Conservation (phyloP, 2,888 invertebrate genomes). For the Melangyna quadrimaculata region DNA sequence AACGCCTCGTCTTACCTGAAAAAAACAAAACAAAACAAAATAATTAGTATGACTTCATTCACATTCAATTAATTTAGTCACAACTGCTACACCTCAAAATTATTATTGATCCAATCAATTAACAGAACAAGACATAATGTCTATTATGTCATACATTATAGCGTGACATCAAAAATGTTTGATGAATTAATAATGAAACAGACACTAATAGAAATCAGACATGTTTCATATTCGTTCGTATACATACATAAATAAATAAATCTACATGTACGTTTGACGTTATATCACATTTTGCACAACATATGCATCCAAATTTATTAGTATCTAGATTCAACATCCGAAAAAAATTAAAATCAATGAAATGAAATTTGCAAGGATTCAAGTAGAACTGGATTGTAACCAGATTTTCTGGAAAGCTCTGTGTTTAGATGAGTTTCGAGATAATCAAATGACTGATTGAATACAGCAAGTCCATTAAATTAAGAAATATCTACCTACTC, state of each 20-base stretch:
- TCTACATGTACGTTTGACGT: not conserved
- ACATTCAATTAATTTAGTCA: not conserved
- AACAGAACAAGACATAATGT: slow-evolving; percentile 35
- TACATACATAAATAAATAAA: not conserved
- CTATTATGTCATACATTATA: slow-evolving; percentile 24
- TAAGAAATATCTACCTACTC: not conserved
- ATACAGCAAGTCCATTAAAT: slow-evolving; percentile 3
- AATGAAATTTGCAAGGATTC: not conserved
- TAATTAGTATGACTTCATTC: slow-evolving; percentile 18
- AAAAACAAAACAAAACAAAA: not conserved
- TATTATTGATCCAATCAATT: slow-evolving; percentile 44
- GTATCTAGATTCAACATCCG: slow-evolving; percentile 8
- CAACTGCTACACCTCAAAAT: slow-evolving; percentile 2
- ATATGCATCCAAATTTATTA: slow-evolving; percentile 11
- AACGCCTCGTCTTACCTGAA: not conserved
- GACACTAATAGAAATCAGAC: slow-evolving; percentile 20
- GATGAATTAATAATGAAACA: slow-evolving; percentile 44
- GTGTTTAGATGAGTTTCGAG: not conserved
- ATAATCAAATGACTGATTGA: slow-evolving; percentile 26
- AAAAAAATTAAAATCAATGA: not conserved
- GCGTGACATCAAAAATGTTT: slow-evolving; percentile 42
- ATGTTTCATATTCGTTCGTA: not conserved
- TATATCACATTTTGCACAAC: not conserved
- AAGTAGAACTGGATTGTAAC: slow-evolving; percentile 31
- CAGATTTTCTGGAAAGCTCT: slow-evolving; percentile 14